Conservation (phyloP, 2,113 vertebrate species). For the Poicephalus meyeri region DNA sequence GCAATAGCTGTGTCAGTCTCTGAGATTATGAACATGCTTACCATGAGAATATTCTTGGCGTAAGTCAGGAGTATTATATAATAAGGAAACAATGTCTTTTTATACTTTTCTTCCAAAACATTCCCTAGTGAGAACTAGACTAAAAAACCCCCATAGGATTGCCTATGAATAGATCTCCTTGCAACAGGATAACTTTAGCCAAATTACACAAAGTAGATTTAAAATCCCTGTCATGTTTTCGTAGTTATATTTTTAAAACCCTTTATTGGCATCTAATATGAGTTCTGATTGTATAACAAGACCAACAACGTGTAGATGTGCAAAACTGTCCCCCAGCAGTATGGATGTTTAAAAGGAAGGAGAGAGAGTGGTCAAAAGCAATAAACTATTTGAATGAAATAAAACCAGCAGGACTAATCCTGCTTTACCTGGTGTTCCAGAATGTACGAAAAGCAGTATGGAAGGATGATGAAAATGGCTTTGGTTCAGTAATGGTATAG, state of each 20-base stretch:
- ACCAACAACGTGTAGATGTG: neutral
- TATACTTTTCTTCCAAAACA: slow-evolving; percentile 66
- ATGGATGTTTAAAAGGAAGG: neutral
- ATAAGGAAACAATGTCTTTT: slow-evolving; percentile 70
- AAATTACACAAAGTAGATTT: slow-evolving; percentile 45
- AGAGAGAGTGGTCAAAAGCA: neutral
- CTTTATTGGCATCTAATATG: slow-evolving; percentile 23
- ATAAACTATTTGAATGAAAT: neutral
- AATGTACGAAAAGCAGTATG: neutral
- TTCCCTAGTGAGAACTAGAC: slow-evolving; percentile 59
- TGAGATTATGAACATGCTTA: slow-evolving; percentile 44
- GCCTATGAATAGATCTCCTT: slow-evolving; percentile 63
- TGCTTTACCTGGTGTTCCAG: neutral
- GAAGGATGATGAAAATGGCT: neutral
- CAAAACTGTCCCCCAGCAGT: neutral
- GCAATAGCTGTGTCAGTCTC: slow-evolving; percentile 38
- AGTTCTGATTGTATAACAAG: slow-evolving; percentile 21
- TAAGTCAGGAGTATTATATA: slow-evolving; percentile 59
- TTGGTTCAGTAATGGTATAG: neutral
- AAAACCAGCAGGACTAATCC: neutral
- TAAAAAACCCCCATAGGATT: slow-evolving; percentile 45
- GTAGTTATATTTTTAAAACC: slow-evolving; percentile 38
- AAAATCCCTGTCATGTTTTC: slow-evolving; percentile 56
- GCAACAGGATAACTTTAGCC: slow-evolving; percentile 55
- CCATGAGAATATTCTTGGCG: slow-evolving; percentile 48